phyloP scores from a whole-genome alignment of 2,797 vertebrate species.

The Sparus aurata region DNA sequence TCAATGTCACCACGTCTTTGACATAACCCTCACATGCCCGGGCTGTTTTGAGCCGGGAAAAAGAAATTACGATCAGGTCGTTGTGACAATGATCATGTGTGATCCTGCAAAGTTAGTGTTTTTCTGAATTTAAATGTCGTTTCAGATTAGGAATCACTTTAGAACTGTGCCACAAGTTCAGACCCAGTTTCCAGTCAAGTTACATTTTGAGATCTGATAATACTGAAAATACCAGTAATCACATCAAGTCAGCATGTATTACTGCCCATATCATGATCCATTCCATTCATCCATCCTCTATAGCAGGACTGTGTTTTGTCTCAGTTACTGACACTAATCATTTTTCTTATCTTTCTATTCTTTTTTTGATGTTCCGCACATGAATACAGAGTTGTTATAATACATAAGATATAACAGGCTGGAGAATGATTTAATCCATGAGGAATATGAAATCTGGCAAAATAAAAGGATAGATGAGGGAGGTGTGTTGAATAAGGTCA shows the following conservation, averaged over 20 bases:
- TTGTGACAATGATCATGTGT: slow-evolving; percentile 2
- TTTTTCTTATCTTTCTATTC: neutral
- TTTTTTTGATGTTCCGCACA: neutral
- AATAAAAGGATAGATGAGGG: neutral
- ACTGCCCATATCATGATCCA: neutral
- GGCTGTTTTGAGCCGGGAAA: neutral
- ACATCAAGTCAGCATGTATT: too few relatives aligned
- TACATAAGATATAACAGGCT: neutral
- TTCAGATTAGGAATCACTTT: slow-evolving; percentile 1
- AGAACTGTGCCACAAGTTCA: neutral
- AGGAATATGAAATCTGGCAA: neutral
- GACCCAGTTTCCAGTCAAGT: neutral
- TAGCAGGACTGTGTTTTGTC: neutral
- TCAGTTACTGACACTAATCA: slow-evolving; percentile 6
- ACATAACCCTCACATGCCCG: neutral
- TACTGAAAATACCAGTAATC: neutral
- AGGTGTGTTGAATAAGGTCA: neutral
- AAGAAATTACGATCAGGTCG: neutral
- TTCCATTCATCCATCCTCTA: neutral
- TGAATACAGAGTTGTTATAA: neutral
- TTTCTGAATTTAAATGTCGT: neutral
- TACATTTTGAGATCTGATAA: neutral
- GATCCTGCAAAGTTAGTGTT: neutral
- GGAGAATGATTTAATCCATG: neutral
- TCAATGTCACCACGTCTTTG: slow-evolving; percentile 2